Evolutionary conservation across 92 coral and sea anemone genomes (phyloP).

Genomic region (Zoanthus solanderi): DNA sequence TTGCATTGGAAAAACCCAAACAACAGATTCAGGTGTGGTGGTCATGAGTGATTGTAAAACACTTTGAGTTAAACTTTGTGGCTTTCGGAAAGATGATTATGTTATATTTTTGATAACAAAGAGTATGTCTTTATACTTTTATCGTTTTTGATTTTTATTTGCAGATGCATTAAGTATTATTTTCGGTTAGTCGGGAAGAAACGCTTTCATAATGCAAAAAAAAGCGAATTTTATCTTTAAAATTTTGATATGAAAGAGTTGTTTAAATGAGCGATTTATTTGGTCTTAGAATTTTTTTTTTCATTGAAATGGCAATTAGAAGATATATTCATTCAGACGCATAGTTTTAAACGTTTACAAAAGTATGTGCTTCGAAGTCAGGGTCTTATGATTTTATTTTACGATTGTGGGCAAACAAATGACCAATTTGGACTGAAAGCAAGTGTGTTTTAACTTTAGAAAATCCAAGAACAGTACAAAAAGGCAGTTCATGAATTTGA

Average conservation of each 20-base stretch:
- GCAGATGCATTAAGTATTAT: no score
- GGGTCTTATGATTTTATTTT: neutral
- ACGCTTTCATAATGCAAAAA: neutral
- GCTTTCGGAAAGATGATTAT: neutral
- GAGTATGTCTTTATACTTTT: no score
- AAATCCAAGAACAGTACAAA: conserved; percentile 46
- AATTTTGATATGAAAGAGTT: neutral
- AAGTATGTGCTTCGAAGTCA: neutral
- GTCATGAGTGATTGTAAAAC: neutral
- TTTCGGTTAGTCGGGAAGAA: neutral
- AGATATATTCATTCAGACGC: no score
- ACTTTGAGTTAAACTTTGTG: neutral
- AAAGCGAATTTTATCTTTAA: neutral
- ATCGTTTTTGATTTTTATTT: no score
- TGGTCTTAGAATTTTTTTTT: no score
- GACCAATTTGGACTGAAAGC: neutral
- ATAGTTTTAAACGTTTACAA: neutral
- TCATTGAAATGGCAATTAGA: no score
- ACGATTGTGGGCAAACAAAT: neutral
- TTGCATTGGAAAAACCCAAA: conserved; percentile 41
- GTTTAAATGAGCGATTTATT: neutral
- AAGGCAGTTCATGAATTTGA: conserved; percentile 43
- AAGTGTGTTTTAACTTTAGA: neutral
- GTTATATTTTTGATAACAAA: no score
- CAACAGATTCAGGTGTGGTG: conserved; percentile 38